Conservation (phyloP, 53 echinoderm and acorn worm genomes). For the Apostichopus leukothele region DNA sequence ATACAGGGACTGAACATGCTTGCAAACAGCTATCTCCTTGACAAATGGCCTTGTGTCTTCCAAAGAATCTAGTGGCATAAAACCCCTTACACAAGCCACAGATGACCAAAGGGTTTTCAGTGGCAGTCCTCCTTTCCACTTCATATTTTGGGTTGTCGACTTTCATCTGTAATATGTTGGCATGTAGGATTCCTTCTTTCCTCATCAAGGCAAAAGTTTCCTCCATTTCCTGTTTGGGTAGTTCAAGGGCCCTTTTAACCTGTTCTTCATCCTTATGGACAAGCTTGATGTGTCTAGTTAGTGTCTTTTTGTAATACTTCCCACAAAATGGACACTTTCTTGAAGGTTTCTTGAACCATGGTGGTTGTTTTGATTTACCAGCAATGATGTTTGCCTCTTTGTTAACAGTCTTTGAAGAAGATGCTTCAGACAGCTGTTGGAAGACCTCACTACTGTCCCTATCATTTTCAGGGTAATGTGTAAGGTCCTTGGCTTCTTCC, state of each 20-base stretch:
- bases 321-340: not conserved
- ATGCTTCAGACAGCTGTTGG: not conserved
- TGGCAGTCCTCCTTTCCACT: conserved; percentile 28
- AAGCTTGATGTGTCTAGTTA: conserved; percentile 10
- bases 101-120: conserved; percentile 17
- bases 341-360: not conserved
- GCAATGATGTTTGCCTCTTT: not conserved
- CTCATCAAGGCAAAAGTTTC: conserved; percentile 9
- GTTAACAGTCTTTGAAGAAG: not conserved
- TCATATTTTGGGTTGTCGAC: conserved; percentile 29
- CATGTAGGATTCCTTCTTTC: conserved; percentile 44
- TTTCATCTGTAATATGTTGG: conserved; percentile 35
- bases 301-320: not conserved
- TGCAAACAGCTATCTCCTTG: conserved; percentile 2
- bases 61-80: conserved; percentile 14
- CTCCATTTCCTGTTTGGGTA: conserved; percentile 45
- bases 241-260: conserved; percentile 40
- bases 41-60: conserved; percentile 38
- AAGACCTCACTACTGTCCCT: not conserved
- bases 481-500: no score
- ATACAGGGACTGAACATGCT: not conserved
- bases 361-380: not conserved
- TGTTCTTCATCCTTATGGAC: conserved; percentile 16
- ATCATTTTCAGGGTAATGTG: not conserved
- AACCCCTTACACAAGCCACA: conserved; percentile 44